Base-by-base conservation (phyloP, 2,113 vertebrate species). In the Sebastes schlegelii region DNA sequence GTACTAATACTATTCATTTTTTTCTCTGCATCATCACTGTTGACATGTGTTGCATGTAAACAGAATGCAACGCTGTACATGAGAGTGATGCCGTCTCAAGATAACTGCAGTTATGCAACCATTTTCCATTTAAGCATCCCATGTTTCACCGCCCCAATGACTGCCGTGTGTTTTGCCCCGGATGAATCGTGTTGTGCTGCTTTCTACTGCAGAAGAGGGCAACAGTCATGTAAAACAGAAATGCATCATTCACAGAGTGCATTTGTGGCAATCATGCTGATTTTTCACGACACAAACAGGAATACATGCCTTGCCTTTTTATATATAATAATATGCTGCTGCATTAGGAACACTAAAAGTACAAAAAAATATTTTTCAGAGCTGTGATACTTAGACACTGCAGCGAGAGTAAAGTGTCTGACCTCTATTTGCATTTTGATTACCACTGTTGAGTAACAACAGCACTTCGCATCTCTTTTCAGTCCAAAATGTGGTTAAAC, bases 381-480 rank as follows among this genome's bases (percentile, higher is more conserved):
- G 16, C 60, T 8, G 34, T 16, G 68, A 26, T 4, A 52, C 19
- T 58, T 54, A 60, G n/a, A 78, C 42, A 23, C 4, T n/a, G 52
- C 63, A 77, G 68, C 11, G 54, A 42, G 12, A 74, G 42, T 83
- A 17, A 66, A 86, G 63, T 64, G 17, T 57, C 54, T 86, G 64
- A 87, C 67, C 82, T 55, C 13, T 8, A 87, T 89, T 76, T 81
- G 72, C 77, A 81, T 89, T 91, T 82, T 74, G 52, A 88, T 87
- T 69, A 65, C 57, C 23, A 6, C 6, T 62, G 16, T 21, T 54
- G 42, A 70, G 48, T 4, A 34, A 23, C 79, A 63, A 61, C 61
- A 61, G 46, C 65, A 71, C 65, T 73, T 46, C 1, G n/a, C 54
- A 67, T 67, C 46, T 26, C 5, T 40, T 79, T 67, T 70, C 21